A percentile compares a stretch with the other conserved stretches of the same genome.
Conservation (phyloP, 2,113 vertebrate species). For the Oxyura jamaicensis region DNA sequence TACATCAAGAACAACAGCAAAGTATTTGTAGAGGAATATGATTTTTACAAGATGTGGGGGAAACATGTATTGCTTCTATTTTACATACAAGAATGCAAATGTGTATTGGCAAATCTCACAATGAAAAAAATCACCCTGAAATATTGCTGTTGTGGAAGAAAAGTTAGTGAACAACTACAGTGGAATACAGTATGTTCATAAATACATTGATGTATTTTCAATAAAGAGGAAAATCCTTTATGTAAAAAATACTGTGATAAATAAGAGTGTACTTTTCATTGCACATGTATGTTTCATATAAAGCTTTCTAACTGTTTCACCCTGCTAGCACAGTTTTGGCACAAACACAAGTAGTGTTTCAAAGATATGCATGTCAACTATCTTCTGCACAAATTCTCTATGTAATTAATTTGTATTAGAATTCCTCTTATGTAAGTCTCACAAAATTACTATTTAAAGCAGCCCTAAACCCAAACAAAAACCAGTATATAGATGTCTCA, state of each 20-base stretch:
- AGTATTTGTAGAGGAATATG: neutral
- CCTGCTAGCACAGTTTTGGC: neutral
- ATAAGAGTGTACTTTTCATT: neutral
- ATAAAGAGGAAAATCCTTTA: neutral
- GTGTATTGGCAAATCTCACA: neutral
- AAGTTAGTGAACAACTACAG: neutral
- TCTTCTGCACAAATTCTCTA: neutral
- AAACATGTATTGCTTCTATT: neutral
- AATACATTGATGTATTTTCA: neutral
- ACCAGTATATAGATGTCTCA: neutral
- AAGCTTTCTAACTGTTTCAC: neutral
- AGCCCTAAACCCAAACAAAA: neutral
- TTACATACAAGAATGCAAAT: neutral
- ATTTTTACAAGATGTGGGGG: neutral
- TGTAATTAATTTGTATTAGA: neutral
- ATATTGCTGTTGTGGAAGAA: neutral
- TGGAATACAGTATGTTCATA: neutral
- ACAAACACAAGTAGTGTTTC: conserved; percentile 24
- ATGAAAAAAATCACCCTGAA: neutral
- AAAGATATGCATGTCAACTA: neutral
- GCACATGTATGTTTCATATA: neutral
- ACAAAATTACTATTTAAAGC: neutral
- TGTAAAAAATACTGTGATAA: conserved; percentile 12
- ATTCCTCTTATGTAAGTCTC: neutral
- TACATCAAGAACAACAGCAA: neutral